Percentiles rank a stretch among this genome's conserved stretches.
Conservation (phyloP, 2,888 invertebrate species). For the Aproaerema taeniolella region DNA sequence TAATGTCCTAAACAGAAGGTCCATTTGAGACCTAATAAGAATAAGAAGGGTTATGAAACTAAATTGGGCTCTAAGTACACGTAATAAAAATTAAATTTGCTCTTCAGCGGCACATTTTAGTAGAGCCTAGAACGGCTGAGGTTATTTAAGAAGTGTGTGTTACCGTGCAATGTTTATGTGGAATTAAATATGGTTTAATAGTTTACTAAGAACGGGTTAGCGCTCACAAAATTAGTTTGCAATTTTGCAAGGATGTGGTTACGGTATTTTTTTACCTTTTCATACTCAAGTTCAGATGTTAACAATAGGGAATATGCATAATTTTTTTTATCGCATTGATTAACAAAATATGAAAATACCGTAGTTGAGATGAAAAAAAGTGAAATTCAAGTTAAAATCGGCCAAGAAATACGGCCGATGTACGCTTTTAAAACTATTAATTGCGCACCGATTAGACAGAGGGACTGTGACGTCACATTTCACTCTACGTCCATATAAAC, state of each 20-base stretch:
- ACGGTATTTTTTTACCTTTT: constrained; percentile 11
- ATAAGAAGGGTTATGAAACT: constrained; percentile 24
- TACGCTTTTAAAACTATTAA: no score
- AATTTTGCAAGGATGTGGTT: constrained; percentile 27
- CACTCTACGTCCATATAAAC: no score
- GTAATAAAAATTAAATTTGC: constrained; percentile 44
- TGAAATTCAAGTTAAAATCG: no score
- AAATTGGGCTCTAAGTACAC: constrained; percentile 38
- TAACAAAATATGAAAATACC: no score
- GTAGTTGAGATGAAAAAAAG: no score
- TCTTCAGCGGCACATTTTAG: constrained; percentile 21
- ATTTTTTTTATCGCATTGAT: no score
- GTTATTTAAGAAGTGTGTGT: constrained; percentile 54
- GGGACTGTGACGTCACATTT: no score
- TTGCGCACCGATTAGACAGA: no score
- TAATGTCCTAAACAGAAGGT: constrained; percentile 32
- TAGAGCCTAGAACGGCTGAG: constrained; percentile 14
- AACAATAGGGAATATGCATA: no score
- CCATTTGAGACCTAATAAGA: constrained; percentile 25
- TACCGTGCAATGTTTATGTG: constrained; percentile 60
- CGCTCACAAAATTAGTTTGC: constrained; percentile 40
- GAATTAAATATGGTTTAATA: constrained; percentile 70
- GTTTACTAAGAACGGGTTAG: constrained; percentile 60
- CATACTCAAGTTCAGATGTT: constrained; percentile 10
- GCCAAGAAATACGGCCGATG: no score